Base-by-base conservation (phyloP, 2,888 invertebrate species). In the Pedicia rivosa region DNA sequence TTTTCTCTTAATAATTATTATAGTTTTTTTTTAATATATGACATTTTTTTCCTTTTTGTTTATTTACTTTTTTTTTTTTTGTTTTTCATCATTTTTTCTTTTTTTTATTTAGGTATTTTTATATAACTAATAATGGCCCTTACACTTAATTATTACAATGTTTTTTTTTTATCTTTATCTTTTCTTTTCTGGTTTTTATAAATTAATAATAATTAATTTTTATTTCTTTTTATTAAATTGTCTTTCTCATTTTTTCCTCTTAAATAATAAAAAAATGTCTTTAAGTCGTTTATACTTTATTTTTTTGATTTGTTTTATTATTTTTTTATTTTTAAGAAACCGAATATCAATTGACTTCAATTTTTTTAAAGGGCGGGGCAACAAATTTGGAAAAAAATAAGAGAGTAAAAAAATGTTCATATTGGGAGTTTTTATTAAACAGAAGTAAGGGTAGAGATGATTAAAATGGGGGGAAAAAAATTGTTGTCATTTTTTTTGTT, bases 61-160 rank as follows among this genome's bases (percentile, higher is more conserved):
- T 12, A 22, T 32, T 32, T 32, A 32, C 13, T 19, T 32, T 20
- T 32, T 32, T 5, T 20, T 22, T 13, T 32, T n/a, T n/a, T n/a
- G n/a, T n/a, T n/a, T n/a, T n/a, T n/a, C n/a, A n/a, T n/a, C n/a
- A n/a, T 32, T 20, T 20, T 19, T 32, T 32, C 20, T 9, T 9
- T 17, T 31, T 31, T 17, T 14, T 20, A 12, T 13, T 32, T 32
- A 20, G 20, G 14, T 19, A 20, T 20, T 32, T 32, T 5, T 20
- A 12, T 13, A 20, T 20, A 31, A 32, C 20, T 22, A 32, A 32
- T 32, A 32, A 32, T 32, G 32, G 32, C 32, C 32, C 32, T 32
- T 32, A 20, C 19, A 12, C 13, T 32, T 22, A 20, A 32, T 32
- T 32, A 22, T 12, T 8, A 10, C 12, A 30, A n/a, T 31, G 12